phyloP scores from a whole-genome alignment of 2,113 vertebrate species.

The Collichthys lucidus region DNA sequence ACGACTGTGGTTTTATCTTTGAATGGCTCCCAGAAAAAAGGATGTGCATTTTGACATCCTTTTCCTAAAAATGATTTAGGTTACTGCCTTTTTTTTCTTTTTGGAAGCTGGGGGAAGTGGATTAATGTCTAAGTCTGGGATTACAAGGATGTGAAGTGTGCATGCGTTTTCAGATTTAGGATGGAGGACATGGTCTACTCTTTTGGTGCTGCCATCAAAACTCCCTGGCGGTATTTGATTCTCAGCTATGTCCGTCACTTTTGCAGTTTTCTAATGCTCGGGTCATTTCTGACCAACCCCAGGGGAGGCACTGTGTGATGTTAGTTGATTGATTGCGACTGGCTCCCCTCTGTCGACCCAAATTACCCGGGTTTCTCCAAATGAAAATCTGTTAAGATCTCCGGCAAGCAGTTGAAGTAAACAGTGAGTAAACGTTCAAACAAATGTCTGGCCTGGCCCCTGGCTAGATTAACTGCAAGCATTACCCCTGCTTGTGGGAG shows the following conservation, averaged over 20 bases:
- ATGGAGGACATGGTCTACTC: background rate
- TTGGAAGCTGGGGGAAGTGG: constrained; percentile 28
- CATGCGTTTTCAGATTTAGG: background rate
- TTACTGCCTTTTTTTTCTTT: constrained; percentile 24
- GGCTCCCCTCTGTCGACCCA: constrained; percentile 53
- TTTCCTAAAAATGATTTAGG: constrained; percentile 42
- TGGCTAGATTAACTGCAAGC: constrained; percentile 50
- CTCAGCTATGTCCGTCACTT: background rate
- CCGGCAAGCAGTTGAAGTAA: constrained; percentile 69
- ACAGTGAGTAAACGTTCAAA: constrained; percentile 71
- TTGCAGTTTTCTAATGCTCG: constrained; percentile 8
- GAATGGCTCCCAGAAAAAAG: constrained; percentile 50
- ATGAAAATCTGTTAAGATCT: constrained; percentile 75
- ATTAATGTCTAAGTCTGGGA: constrained; percentile 11
- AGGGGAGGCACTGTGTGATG: constrained; percentile 17
- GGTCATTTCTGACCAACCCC: constrained; percentile 9
- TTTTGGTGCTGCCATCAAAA: background rate
- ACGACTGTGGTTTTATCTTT: constrained; percentile 43
- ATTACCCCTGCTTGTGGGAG: constrained; percentile 50
- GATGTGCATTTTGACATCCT: constrained; percentile 60
- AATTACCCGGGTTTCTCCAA: constrained; percentile 59
- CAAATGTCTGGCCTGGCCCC: constrained; percentile 67
- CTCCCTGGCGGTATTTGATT: background rate
- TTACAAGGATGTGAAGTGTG: constrained; percentile 4
- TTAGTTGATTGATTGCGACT: constrained; percentile 48